phyloP scores from a whole-genome alignment of 2,113 vertebrate species.

The Oostethus manadensis region DNA sequence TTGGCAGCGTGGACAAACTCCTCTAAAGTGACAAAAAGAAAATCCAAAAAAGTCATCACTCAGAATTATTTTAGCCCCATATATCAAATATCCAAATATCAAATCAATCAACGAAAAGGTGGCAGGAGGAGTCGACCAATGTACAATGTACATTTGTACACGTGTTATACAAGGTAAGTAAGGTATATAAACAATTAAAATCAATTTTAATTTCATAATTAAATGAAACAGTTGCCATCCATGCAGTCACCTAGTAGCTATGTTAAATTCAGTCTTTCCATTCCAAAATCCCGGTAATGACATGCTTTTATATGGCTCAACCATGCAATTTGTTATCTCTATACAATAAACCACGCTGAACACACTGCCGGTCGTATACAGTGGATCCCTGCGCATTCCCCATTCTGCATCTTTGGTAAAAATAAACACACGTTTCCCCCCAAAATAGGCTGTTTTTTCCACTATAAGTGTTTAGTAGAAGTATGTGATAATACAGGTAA shows the following conservation, averaged over 20 bases:
- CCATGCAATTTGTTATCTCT: constrained; percentile 10
- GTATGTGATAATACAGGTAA: too few relatives aligned
- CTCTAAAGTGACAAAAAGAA: constrained; percentile 67
- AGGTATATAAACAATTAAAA: too few relatives aligned
- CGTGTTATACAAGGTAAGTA: too few relatives aligned
- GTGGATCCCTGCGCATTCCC: too few relatives aligned
- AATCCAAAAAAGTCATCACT: constrained; percentile 13
- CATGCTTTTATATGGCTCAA: constrained; percentile 15
- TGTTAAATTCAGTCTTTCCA: constrained; percentile 29
- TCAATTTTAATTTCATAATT: constrained; percentile 5
- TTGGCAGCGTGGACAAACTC: constrained; percentile 87
- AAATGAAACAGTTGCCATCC: constrained; percentile 2
- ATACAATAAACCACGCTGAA: neutral
- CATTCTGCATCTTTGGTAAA: too few relatives aligned
- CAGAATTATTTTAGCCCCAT: neutral
- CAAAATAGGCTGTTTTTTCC: too few relatives aligned
- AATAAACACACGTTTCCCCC: too few relatives aligned
- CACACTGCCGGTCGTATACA: neutral
- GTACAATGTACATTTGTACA: too few relatives aligned
- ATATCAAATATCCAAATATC: neutral
- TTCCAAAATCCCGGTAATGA: neutral
- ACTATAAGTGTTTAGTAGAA: too few relatives aligned
- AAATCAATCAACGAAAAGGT: neutral
- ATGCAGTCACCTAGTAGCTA: constrained; percentile 9
- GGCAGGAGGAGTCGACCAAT: neutral